These are phyloP conservation scores for Oscheius sp. DNA, from an alignment of 1,140 invertebrate species.

Conservation along the genomic window DNA sequence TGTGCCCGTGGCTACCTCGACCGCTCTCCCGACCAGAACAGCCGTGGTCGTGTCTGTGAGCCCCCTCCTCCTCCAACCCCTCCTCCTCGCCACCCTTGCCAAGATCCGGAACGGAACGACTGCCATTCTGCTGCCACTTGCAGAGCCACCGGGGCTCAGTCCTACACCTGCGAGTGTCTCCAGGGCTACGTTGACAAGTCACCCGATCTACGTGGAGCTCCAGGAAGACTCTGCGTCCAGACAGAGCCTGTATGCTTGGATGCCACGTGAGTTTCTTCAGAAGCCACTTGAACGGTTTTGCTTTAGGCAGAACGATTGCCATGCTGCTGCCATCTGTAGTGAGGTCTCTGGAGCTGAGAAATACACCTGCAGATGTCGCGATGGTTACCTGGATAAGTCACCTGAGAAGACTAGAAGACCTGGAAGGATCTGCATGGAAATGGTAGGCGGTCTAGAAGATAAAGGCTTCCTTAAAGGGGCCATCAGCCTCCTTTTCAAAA, in stretches of 20 bases:
- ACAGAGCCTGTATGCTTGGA: constrained; percentile 57
- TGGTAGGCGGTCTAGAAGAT: no score
- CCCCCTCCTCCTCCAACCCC: constrained; percentile 50
- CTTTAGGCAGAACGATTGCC: constrained; percentile 58
- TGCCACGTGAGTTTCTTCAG: no score
- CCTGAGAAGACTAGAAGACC: constrained; percentile 47
- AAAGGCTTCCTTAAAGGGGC: no score
- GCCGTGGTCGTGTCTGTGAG: constrained; percentile 56
- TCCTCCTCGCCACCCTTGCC: constrained; percentile 57
- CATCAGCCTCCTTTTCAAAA: no score
- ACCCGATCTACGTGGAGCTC: constrained; percentile 39
- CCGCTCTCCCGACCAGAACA: constrained; percentile 40
- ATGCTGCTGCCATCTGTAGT: constrained; percentile 56
- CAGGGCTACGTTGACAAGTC: constrained; percentile 55
- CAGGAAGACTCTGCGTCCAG: constrained; percentile 46
- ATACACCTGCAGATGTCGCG: constrained; percentile 54
- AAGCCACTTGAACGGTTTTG: no score
- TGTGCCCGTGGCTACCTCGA: constrained; percentile 51
- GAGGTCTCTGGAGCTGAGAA: constrained; percentile 46
- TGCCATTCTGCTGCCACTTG: constrained; percentile 55
- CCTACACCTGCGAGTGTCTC: constrained; percentile 58
- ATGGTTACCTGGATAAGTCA: constrained; percentile 56
- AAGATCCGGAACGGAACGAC: constrained; percentile 56
- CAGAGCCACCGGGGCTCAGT: constrained; percentile 48
- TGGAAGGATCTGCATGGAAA: constrained; percentile 56